Percentiles rank a stretch among this genome's conserved stretches.
Evolutionary conservation across 2,113 vertebrate species (phyloP).

Genomic region (Aegotheles bennettii): DNA sequence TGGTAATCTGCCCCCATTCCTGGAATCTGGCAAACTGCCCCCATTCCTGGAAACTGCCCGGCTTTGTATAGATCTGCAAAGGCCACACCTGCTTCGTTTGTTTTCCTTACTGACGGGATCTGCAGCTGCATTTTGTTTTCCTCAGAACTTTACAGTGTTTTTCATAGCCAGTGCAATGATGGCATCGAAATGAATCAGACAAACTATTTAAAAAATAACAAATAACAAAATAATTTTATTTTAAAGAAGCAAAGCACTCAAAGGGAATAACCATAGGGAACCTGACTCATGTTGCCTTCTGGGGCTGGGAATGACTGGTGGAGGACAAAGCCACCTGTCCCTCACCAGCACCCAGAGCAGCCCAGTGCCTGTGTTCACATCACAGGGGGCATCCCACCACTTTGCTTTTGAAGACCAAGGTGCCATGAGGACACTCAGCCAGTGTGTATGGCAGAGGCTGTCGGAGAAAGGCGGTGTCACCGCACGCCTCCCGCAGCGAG

Average conservation of each 20-base stretch:
- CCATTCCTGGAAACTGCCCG: background rate
- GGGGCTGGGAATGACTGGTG: background rate
- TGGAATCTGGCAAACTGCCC: background rate
- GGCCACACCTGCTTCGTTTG: background rate
- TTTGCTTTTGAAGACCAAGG: no score
- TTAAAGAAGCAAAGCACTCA: background rate
- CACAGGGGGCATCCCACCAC: background rate
- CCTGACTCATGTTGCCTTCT: rapidly evolving
- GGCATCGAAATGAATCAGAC: background rate
- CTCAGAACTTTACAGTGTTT: background rate
- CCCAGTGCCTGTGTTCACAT: background rate
- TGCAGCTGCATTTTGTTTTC: background rate
- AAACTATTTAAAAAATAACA: background rate
- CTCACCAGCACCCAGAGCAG: background rate
- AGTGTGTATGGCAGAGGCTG: rapidly evolving
- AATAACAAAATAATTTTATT: background rate
- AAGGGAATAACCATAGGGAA: no score
- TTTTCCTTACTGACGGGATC: background rate
- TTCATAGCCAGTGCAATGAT: background rate
- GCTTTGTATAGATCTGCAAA: background rate
- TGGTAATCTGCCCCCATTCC: no score
- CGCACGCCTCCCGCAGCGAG: background rate
- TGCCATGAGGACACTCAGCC: rapidly evolving
- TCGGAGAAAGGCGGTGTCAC: background rate
- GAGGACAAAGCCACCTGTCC: background rate